Evolutionary conservation across 2,888 invertebrate genomes (phyloP).

Genomic region (Spilosoma lubricipeda): DNA sequence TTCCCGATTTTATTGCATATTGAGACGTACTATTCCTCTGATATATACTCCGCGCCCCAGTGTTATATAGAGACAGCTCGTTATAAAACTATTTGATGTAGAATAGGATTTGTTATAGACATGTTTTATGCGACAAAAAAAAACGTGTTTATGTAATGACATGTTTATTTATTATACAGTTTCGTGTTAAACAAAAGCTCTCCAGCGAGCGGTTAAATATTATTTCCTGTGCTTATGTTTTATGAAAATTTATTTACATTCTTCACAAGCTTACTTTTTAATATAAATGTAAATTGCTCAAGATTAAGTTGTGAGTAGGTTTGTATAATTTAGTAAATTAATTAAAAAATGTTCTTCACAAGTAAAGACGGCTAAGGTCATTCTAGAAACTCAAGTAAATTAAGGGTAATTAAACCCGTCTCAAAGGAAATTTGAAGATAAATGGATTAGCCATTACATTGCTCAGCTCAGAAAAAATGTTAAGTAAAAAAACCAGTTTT

Average conservation of each 20-base stretch:
- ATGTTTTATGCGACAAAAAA: conserved; percentile 37
- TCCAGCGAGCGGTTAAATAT: not conserved
- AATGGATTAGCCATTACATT: conserved; percentile 3
- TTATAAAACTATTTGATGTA: conserved; percentile 69
- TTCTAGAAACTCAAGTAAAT: conserved; percentile 3
- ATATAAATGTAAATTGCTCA: conserved; percentile 18
- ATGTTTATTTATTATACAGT: conserved; percentile 30
- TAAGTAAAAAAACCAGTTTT: not conserved
- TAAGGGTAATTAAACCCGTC: conserved; percentile 13
- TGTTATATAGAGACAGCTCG: conserved; percentile 67
- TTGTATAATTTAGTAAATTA: conserved; percentile 19
- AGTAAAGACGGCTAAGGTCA: conserved; percentile 6
- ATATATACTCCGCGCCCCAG: conserved; percentile 68
- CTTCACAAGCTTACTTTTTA: conserved; percentile 10
- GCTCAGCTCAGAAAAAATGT: not conserved
- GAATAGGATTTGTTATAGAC: conserved; percentile 47
- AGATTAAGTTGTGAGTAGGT: conserved; percentile 5
- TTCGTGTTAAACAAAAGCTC: conserved; percentile 18
- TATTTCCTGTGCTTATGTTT: conserved; percentile 12
- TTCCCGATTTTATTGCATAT: conserved; percentile 83
- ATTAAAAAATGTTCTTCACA: conserved; percentile 16
- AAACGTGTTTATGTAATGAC: conserved; percentile 30
- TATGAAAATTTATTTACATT: conserved; percentile 13
- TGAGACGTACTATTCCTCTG: conserved; percentile 81
- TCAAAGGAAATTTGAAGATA: conserved; percentile 6